phyloP scores from a whole-genome alignment of 2,888 invertebrate genomes.

The Pristionchus fissidentatus region DNA sequence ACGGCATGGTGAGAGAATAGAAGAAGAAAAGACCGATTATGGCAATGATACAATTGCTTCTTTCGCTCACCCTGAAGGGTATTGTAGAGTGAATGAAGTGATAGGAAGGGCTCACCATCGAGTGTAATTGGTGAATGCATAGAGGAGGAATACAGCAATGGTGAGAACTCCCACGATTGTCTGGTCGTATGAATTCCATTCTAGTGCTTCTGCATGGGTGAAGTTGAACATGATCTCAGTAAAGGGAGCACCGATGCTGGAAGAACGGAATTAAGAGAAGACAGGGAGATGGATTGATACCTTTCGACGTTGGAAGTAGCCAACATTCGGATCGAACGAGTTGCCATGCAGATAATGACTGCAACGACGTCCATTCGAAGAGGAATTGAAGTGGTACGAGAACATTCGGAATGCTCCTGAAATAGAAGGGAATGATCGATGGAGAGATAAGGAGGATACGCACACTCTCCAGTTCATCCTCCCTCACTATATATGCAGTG shows the following conservation, averaged over 20 bases:
- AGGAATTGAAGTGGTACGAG: neutral
- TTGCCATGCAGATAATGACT: constrained; percentile 59
- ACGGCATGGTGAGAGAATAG: constrained; percentile 61
- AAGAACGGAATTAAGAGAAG: constrained; percentile 24
- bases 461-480: neutral
- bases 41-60: constrained; percentile 57
- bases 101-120: constrained; percentile 54
- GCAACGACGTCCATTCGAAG: constrained; percentile 58
- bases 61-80: constrained; percentile 56
- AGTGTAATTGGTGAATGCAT: constrained; percentile 60
- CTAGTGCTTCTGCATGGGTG: constrained; percentile 53
- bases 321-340: constrained; percentile 46
- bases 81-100: neutral
- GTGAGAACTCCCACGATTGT: constrained; percentile 57
- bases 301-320: constrained; percentile 59
- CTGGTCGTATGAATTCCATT: constrained; percentile 57
- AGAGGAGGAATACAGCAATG: constrained; percentile 56
- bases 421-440: neutral
- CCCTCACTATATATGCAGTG: neutral
- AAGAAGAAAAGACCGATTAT: constrained; percentile 57
- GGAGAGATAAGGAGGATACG: neutral
- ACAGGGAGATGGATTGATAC: constrained; percentile 1
- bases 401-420: neutral
- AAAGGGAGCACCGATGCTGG: constrained; percentile 58
- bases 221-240: constrained; percentile 61